A percentile compares a stretch with the other conserved stretches of the same genome.
Evolutionary conservation across 92 coral and sea anemone genomes (phyloP).

Genomic region (Parazoanthus darwini): DNA sequence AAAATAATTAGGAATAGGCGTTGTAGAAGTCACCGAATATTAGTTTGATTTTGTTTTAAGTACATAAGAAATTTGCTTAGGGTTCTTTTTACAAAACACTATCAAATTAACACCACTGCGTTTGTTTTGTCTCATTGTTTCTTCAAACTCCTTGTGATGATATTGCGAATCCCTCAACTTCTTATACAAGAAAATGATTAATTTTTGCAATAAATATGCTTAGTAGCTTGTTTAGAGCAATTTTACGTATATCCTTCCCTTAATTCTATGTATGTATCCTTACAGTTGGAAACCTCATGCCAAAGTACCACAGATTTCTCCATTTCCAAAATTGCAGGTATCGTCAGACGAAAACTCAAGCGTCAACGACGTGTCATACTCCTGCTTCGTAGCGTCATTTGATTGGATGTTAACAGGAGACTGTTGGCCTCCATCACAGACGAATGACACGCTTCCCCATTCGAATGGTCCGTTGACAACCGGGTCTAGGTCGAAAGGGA

Average conservation of each 20-base stretch:
- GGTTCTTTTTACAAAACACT: too few relatives aligned
- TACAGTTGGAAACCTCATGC: too few relatives aligned
- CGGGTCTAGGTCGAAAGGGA: neutral
- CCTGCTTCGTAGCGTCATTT: constrained; percentile 23
- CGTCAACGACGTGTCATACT: constrained; percentile 27
- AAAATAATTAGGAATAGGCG: too few relatives aligned
- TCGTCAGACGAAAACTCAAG: constrained; percentile 32
- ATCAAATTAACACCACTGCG: neutral
- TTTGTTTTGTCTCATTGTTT: neutral
- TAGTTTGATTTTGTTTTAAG: too few relatives aligned
- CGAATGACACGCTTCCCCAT: constrained; percentile 53
- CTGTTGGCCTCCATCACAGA: constrained; percentile 45
- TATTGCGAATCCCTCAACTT: too few relatives aligned
- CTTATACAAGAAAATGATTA: neutral
- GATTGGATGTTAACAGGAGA: constrained; percentile 55
- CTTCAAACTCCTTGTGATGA: neutral
- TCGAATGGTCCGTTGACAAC: constrained; percentile 50
- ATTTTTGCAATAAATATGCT: too few relatives aligned
- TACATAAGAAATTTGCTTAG: too few relatives aligned
- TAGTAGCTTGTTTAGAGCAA: too few relatives aligned
- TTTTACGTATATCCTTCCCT: too few relatives aligned
- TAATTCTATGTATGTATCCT: too few relatives aligned
- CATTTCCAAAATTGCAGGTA: constrained; percentile 37
- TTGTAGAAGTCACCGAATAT: too few relatives aligned
- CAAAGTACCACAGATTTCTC: constrained; percentile 52